Evolutionary conservation across 2,113 vertebrate species (phyloP), one percentile per base, ranked within the genome.

Genomic region (Azemiops feae): DNA sequence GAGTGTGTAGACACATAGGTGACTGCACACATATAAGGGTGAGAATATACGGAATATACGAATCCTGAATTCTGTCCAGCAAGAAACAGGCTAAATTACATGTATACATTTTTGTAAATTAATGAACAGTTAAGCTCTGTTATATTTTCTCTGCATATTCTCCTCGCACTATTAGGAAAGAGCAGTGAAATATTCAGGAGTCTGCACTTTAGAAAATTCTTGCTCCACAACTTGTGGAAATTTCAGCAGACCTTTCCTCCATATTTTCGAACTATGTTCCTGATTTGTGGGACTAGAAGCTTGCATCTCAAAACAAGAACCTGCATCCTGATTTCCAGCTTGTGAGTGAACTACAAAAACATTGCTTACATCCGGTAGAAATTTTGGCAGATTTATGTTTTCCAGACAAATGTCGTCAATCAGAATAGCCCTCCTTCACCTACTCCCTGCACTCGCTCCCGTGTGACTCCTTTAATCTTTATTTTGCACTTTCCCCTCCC

Each of bases 351-450:
- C 87, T 81, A n/a, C n/a, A 89, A 45, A 92, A 89, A 89, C 60
- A 57, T 92, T 11, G 34, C 74, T 89, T 89, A 81, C 92, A 88
- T 86, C 89, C 88, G 34, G 89, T n/a, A 74, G 55, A 45, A 39
- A 74, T 87, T 87, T 91, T 88, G 60, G 60, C 92, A 94, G 94
- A 94, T 45, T 50, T 94, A 94, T 81, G 88, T 92, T 95, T 94
- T 95, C 92, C 89, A 88, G 23, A 89, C 22, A 89, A 92, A 94
- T 93, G 93, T 94, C 95, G 95, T 96, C 95, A 93, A 74, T 95
- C 95, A 94, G 91, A 92, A 58, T 88, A 94, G n/a, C n/a, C n/a
- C n/a, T n/a, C n/a, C n/a, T n/a, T n/a, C n/a, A n/a, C n/a, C n/a
- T n/a, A n/a, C n/a, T n/a, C n/a, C n/a, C n/a, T n/a, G n/a, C n/a